Conservation (phyloP, 2,888 invertebrate genomes). For the Achlya flavicornis region DNA sequence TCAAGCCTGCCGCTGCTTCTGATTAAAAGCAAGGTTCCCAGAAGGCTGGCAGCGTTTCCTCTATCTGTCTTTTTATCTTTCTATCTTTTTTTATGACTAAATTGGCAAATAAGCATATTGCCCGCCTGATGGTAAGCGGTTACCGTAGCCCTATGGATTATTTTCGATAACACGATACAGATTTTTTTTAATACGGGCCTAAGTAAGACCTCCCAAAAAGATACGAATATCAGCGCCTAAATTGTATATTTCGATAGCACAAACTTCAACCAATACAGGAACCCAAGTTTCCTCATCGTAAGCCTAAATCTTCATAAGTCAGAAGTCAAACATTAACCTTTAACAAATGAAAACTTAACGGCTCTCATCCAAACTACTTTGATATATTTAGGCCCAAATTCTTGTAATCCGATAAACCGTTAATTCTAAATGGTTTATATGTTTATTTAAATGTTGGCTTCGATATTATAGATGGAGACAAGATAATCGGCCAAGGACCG, state of each 20-base stretch:
- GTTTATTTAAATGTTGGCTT: conserved; percentile 12
- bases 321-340: neutral
- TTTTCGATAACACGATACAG: too few relatives aligned
- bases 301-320: neutral
- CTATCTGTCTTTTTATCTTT: too few relatives aligned
- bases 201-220: too few relatives aligned
- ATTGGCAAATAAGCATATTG: too few relatives aligned
- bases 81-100: too few relatives aligned
- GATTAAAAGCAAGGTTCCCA: too few relatives aligned
- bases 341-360: neutral
- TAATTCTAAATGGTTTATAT: conserved; percentile 6
- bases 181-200: too few relatives aligned
- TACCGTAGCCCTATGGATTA: too few relatives aligned
- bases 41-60: too few relatives aligned
- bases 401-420: neutral
- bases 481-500: neutral
- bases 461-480: conserved; percentile 1
- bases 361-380: neutral
- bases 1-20: too few relatives aligned
- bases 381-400: conserved; percentile 1
- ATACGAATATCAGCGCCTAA: too few relatives aligned
- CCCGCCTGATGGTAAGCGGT: too few relatives aligned
- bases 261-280: neutral
- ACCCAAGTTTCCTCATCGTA: neutral
- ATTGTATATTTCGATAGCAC: neutral